Base-by-base conservation (phyloP, 2,888 invertebrate genomes). In the Drosophila infuscata region DNA sequence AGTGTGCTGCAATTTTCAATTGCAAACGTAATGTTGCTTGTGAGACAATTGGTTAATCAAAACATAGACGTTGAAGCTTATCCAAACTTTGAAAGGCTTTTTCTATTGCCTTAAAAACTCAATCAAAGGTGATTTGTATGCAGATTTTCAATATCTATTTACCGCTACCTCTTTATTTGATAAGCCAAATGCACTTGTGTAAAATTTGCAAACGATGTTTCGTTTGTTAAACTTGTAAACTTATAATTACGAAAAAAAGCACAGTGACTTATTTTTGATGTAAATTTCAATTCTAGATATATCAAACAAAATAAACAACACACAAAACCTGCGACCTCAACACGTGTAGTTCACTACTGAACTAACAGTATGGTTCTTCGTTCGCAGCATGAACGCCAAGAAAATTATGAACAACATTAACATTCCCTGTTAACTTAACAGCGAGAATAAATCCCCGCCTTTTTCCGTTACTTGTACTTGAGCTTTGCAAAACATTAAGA, bases 261-360 rank as follows among this genome's bases (percentile, higher is more conserved):
- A 52, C 38, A 35, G 35, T 52, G n/a, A 25, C 52, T 72, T 52
- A 67, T 74, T 67, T 74, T 74, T 74, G 74, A 73, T 60, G 68
- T 74, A 62, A 78, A 79, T 78, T 57, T 78, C 82, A 67, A 73
- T 57, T 74, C 66, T 67, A 57, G 61, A 64, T n/a, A 52, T 61
- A 70, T 38, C 69, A 70, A 70, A 71, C 61, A 70, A 70, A 68
- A 77, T 41, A 72, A 61, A 77, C 56, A 61, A 76, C 61, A 71
- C 77, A 72, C 63, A 65, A 70, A 77, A 62, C 70, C 68, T 51
- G 30, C 70, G 25, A 54, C 62, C 52, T 63, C 57, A 74, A 66
- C 74, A 74, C 74, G 74, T 74, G 67, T 70, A 71, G 65, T 72
- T 72, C 56, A 52, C 32, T 32, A 30, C 46, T 73, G 73, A 73